These are phyloP conservation scores for Dryobota labecula DNA, from an alignment of 2,888 invertebrate species.

Conservation along the genomic window DNA sequence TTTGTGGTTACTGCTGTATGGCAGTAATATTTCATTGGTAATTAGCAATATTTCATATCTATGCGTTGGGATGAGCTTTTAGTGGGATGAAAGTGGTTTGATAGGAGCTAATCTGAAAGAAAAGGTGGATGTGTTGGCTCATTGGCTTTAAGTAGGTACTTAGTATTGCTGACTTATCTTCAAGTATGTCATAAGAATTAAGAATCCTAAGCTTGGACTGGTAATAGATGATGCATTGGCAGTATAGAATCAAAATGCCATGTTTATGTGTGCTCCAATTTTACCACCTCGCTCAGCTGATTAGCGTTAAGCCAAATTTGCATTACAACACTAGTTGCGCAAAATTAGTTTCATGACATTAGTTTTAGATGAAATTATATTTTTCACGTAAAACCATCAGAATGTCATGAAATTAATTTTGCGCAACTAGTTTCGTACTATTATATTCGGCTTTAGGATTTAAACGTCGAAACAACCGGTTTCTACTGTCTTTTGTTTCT, in stretches of 20 bases:
- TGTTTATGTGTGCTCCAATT: not conserved
- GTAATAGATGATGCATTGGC: not conserved
- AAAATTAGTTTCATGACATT: no score
- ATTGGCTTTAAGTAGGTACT: conserved; percentile 40
- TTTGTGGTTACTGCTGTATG: conserved; percentile 62
- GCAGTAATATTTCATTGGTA: conserved; percentile 64
- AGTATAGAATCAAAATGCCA: not conserved
- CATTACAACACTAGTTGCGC: no score
- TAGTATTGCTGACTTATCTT: conserved; percentile 48
- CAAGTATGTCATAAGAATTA: conserved; percentile 32
- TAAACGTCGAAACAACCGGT: not conserved
- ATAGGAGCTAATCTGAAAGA: conserved; percentile 47
- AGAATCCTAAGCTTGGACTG: conserved; percentile 17
- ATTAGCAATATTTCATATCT: conserved; percentile 69
- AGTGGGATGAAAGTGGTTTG: conserved; percentile 57
- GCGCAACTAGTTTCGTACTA: no score
- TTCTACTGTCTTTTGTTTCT: conserved; percentile 7
- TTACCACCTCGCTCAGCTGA: not conserved
- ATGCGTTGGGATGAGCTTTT: conserved; percentile 57
- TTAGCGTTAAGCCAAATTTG: no score
- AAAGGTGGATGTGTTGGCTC: conserved; percentile 45
- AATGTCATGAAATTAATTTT: no score
- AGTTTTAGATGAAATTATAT: no score
- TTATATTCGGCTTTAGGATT: no score
- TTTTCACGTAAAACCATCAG: no score